These are phyloP conservation scores for Crossocerus cetratus DNA, from an alignment of 2,888 invertebrate species.

Conservation along the genomic window DNA sequence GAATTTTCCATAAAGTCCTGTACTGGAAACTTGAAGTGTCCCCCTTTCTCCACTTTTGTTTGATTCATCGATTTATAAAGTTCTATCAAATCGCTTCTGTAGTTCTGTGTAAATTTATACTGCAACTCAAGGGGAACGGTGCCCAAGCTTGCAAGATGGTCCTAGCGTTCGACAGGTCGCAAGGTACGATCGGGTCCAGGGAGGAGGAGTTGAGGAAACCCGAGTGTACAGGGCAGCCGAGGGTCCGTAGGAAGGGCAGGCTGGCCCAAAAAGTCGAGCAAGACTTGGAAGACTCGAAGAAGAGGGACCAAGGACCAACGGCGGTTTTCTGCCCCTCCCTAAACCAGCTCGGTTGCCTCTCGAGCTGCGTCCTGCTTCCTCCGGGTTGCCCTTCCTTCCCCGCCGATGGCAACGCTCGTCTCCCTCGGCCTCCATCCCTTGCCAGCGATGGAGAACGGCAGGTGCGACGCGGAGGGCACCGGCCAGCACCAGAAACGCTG, in stretches of 20 bases:
- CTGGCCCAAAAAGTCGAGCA: conserved; percentile 58
- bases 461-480: conserved; percentile 44
- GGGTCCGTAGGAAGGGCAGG: conserved; percentile 46
- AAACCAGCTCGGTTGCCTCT: conserved; percentile 54
- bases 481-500: neutral
- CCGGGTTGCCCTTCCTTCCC: conserved; percentile 7
- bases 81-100: too few species aligned
- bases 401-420: neutral
- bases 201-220: conserved; percentile 10
- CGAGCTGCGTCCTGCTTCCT: conserved; percentile 1
- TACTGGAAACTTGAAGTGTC: neutral
- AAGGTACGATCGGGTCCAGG: conserved; percentile 8
- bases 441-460: conserved; percentile 9
- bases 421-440: conserved; percentile 8
- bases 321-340: conserved; percentile 59
- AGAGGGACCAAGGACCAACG: conserved; percentile 56
- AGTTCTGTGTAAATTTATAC: too few species aligned
- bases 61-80: too few species aligned
- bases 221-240: conserved; percentile 30
- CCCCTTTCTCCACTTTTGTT: neutral
- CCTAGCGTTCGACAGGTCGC: neutral
- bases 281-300: conserved; percentile 55
- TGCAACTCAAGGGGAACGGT: neutral
- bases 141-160: neutral
- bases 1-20: too few species aligned